Evolutionary conservation across 2,797 vertebrate genomes (phyloP), one percentile per base, ranked within the genome.

Genomic region (Eremophila alpestris): DNA sequence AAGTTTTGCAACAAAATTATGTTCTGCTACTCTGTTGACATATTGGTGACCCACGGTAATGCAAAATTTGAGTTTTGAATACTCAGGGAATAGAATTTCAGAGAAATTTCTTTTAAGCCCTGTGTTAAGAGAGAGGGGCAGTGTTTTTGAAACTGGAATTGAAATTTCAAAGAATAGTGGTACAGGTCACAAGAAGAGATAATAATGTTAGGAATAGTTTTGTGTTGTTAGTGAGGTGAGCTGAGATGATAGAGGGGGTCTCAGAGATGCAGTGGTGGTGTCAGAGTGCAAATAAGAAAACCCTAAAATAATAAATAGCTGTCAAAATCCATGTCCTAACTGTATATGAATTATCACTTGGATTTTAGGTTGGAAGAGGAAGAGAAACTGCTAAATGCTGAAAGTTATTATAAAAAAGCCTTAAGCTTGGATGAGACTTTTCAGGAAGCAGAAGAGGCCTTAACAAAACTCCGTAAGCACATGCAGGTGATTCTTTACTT

Each of bases 401-500:
- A 99, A 94, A 98, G 98, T 88, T 97, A 99, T 83, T 99, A 99
- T 96, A 98, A 98, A 94, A 99, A 98, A 98, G 99, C 99, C n/a
- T 96, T 99, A 83, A 95, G 96, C 59, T 97, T 99, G 77, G 99
- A 99, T 92, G 98, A 98, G 51, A 98, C 98, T 7, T 99, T 99
- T 93, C 98, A 98, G 76, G 99, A 99, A 93, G 99, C 99, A 10
- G 98, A 98, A 95, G 99, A 99, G 84, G 99, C 99, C 51, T 97
- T 99, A 97, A 94, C 93, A 58, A 99, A 99, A 96, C 98, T 99
- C 95, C 98, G 97, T 85, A 98, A 98, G 75, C 98, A 98, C 16
- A 99, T 99, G 98, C 99, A 99, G 99, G 99, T 99, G 99, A 99
- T 99, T 96, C 98, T 98, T 98, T 97, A 98, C 97, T 98, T 98